Evolutionary conservation across 2,888 invertebrate genomes (phyloP).

Genomic region (Enchytraeus crypticus): DNA sequence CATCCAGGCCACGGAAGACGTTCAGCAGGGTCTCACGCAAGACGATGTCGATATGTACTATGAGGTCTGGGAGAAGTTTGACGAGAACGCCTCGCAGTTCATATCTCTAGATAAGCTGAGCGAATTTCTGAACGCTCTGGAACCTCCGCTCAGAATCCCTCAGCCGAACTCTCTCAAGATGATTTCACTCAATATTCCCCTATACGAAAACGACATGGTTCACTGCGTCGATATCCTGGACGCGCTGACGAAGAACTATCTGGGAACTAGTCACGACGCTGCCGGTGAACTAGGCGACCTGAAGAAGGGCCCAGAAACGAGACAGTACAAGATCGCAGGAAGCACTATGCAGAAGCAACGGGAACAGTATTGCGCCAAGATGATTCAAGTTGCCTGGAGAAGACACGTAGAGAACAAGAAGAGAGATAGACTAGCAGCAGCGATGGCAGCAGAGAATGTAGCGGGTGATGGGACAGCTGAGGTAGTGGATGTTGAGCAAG

Average conservation of each 20-base stretch:
- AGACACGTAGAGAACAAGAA: slow-evolving; percentile 1
- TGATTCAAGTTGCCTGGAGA: slow-evolving; percentile 66
- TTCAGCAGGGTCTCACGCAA: slow-evolving; percentile 70
- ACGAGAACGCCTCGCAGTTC: slow-evolving; percentile 94
- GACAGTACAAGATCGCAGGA: slow-evolving; percentile 83
- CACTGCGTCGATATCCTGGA: slow-evolving; percentile 97
- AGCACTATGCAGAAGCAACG: slow-evolving; percentile 90
- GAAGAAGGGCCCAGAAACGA: slow-evolving; percentile 56
- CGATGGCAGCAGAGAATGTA: too few relatives aligned
- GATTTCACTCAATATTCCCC: slow-evolving; percentile 95
- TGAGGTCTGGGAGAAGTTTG: slow-evolving; percentile 98
- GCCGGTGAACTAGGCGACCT: slow-evolving; percentile 19
- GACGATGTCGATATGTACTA: slow-evolving; percentile 99
- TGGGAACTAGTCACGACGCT: slow-evolving; percentile 77
- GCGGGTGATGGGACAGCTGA: too few relatives aligned
- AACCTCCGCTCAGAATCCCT: slow-evolving; percentile 88
- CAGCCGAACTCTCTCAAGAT: slow-evolving; percentile 98
- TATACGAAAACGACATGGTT: slow-evolving; percentile 90
- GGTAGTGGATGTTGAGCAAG: too few relatives aligned
- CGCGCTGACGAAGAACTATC: slow-evolving; percentile 95
- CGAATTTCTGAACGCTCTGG: slow-evolving; percentile 88
- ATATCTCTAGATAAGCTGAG: slow-evolving; percentile 83
- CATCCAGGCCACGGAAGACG: slow-evolving; percentile 95
- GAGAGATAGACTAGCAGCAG: too few relatives aligned
- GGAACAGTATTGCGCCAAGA: slow-evolving; percentile 88